These are phyloP conservation scores for Alectura lathami DNA, from an alignment of 2,113 vertebrate species.

Conservation along the genomic window DNA sequence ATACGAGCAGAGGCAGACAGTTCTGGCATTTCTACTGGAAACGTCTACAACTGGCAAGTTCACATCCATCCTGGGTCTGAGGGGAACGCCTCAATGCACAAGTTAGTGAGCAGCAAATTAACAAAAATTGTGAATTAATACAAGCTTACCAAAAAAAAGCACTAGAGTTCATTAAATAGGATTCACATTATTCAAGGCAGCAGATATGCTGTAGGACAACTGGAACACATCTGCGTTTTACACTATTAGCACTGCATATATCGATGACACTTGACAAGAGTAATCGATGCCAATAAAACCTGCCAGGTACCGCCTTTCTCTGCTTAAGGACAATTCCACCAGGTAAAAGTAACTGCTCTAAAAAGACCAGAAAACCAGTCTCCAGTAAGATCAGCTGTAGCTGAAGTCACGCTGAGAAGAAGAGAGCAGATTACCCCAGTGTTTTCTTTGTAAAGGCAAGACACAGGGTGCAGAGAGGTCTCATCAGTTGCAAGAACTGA, in stretches of 20 bases:
- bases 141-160: neutral
- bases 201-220: neutral
- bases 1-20: neutral
- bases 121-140: neutral
- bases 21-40: neutral
- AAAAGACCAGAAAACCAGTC: neutral
- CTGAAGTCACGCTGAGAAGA: neutral
- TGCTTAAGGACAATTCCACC: neutral
- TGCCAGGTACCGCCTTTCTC: neutral
- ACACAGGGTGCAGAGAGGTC: neutral
- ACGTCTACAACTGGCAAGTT: neutral
- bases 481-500: neutral
- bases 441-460: neutral
- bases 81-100: neutral
- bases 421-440: neutral
- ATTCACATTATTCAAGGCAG: neutral
- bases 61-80: neutral
- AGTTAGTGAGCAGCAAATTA: neutral
- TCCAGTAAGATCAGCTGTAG: neutral
- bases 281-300: neutral
- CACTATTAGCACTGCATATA: neutral
- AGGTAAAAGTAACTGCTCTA: neutral
- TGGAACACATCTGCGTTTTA: neutral
- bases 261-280: neutral
- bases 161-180: neutral